Evolutionary conservation across 2,113 vertebrate species (phyloP).

Genomic region (Cryptotis parvus): DNA sequence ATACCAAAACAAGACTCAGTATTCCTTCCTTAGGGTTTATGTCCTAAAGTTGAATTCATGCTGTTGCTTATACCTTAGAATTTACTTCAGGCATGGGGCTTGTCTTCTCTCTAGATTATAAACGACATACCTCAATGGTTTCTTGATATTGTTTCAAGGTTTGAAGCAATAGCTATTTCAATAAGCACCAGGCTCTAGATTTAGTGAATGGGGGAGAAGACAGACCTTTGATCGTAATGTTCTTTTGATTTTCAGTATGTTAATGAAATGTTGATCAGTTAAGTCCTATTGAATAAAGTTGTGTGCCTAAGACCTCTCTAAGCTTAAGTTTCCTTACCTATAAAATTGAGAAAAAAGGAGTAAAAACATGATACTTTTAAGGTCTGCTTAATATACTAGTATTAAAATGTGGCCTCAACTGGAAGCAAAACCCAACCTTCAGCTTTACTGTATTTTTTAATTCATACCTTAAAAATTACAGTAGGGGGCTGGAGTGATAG

Average conservation of each 20-base stretch:
- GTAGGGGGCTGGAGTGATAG: too few species aligned
- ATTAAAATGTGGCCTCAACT: slow-evolving; percentile 5
- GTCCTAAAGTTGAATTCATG: not conserved
- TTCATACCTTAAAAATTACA: too few species aligned
- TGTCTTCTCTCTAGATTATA: not conserved
- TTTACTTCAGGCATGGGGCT: not conserved
- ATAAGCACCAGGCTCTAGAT: not conserved
- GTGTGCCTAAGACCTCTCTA: not conserved
- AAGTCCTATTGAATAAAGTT: not conserved
- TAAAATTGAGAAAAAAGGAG: not conserved
- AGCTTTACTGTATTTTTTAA: not conserved
- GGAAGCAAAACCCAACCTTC: not conserved
- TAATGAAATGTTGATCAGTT: not conserved
- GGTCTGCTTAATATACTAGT: not conserved
- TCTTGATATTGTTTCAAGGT: not conserved
- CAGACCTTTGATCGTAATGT: not conserved
- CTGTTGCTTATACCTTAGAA: not conserved
- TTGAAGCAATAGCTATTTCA: not conserved
- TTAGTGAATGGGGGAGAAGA: not conserved
- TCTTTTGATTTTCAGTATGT: not conserved
- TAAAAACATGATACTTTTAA: not conserved
- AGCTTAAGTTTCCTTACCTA: not conserved
- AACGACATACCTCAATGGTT: not conserved
- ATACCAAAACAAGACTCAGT: not conserved
- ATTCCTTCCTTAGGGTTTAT: not conserved